Conservation (phyloP, 1,140 invertebrate genomes). For the Heliconius congener region DNA sequence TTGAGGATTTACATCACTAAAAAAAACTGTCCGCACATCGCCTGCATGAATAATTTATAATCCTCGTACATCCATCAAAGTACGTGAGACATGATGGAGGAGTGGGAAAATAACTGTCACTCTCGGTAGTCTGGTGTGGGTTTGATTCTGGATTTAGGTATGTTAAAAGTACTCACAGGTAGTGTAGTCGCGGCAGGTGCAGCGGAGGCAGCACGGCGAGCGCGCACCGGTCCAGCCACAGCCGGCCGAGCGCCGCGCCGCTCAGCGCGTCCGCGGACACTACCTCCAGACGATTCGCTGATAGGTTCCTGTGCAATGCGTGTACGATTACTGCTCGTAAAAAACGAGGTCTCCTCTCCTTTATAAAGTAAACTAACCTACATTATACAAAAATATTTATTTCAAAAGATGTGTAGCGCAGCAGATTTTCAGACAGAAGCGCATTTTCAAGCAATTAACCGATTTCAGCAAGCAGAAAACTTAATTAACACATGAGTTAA, state of each 20-base stretch:
- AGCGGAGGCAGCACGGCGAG: constrained; percentile 53
- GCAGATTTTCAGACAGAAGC: no score
- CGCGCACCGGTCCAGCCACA: constrained; percentile 63
- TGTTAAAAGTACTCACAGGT: constrained; percentile 49
- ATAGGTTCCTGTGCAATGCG: constrained; percentile 59
- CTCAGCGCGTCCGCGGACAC: constrained; percentile 49
- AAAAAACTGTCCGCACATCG: constrained; percentile 35
- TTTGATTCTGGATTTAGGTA: not conserved
- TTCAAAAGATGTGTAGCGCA: not conserved
- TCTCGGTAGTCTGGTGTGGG: not conserved
- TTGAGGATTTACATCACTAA: constrained; percentile 30
- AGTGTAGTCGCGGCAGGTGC: constrained; percentile 54
- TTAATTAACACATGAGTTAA: not conserved
- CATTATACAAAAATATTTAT: not conserved
- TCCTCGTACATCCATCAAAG: constrained; percentile 26
- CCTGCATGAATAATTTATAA: constrained; percentile 42
- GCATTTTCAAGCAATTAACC: not conserved
- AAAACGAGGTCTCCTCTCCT: not conserved
- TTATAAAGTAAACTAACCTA: not conserved
- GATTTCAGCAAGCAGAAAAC: not conserved
- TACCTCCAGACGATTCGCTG: constrained; percentile 61
- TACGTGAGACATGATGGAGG: constrained; percentile 16
- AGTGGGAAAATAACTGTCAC: constrained; percentile 4
- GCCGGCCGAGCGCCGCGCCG: constrained; percentile 57
- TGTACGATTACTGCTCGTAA: not conserved